A percentile compares a stretch with the other conserved stretches of the same genome.
Evolutionary conservation across 2,888 invertebrate species (phyloP).

Genomic region (Uropetala carovei): DNA sequence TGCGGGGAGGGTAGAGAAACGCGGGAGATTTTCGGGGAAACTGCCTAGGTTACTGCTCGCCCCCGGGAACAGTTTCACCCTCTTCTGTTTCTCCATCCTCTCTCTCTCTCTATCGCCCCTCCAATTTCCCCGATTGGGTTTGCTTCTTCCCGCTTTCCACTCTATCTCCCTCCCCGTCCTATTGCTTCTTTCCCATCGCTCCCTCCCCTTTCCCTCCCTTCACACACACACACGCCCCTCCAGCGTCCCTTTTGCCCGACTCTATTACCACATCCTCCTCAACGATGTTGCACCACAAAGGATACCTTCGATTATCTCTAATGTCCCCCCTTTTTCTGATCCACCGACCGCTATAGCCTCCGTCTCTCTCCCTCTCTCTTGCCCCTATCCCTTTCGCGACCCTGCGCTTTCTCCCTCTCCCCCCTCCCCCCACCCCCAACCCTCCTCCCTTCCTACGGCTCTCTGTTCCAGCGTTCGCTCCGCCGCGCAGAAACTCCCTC

Average conservation of each 20-base stretch:
- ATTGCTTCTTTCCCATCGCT: neutral
- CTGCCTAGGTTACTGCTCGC: neutral
- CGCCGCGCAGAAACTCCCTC: neutral
- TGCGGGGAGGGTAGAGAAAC: neutral
- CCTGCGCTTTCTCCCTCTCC: neutral
- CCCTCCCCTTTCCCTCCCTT: neutral
- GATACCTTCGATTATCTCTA: conserved; percentile 61
- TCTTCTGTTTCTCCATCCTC: neutral
- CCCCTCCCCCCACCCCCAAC: neutral
- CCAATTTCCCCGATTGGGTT: neutral
- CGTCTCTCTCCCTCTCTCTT: neutral
- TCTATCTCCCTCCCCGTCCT: neutral
- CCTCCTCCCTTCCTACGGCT: no score
- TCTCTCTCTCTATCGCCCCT: neutral
- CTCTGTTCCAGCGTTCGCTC: neutral
- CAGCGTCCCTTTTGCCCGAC: conserved; percentile 36
- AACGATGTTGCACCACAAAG: conserved; percentile 57
- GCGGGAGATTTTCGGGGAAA: neutral
- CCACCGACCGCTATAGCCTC: neutral
- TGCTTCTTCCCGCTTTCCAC: neutral
- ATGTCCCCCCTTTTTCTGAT: conserved; percentile 28
- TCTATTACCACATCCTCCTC: conserved; percentile 55
- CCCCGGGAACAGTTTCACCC: neutral
- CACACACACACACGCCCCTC: neutral
- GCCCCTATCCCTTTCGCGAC: neutral